Base-by-base conservation (phyloP, 2,797 vertebrate genomes). In the Thunnus albacares region DNA sequence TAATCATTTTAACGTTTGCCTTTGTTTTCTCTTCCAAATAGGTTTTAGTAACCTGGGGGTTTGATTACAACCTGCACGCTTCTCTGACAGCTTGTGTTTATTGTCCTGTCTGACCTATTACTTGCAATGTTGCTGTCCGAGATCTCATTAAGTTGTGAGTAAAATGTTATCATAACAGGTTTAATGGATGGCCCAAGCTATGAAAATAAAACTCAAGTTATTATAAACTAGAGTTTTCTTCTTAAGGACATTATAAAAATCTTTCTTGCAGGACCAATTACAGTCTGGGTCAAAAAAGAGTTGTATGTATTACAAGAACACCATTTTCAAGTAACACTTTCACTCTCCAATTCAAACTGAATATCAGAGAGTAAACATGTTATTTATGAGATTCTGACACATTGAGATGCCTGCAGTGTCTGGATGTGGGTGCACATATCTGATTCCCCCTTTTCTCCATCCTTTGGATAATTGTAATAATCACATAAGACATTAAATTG, bases 391-490 rank as follows among this genome's bases (percentile, higher is more conserved):
- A 2, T 64, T 73, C 26, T 76, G 57, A 67, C 38, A 75, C 61
- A 35, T 33, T 69, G 75, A 38, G 14, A 4, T 30, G 22, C 52
- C 53, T 64, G 59, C 74, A 69, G 71, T 87, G 58, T 59, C 61
- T 56, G 4, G 35, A 57, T 62, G 60, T 45, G 35, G 60, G 17
- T 45, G 41, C 60, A 58, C 30, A 65, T 79, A 57, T 69, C 41
- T 45, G 49, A 41, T 43, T n/a, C 38, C 20, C 45, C 41, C 30
- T 60, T 52, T 60, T 10, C 62, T 60, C 6, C 47, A 18, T 82
- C 33, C 49, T 82, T 71, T 74, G 41, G 47, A 75, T 69, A 80
- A 59, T 33, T 15, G 59, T 58, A 81, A 78, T 83, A 72, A 88
- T 82, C 68, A 73, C 62, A 75, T n/a, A 28, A 75, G 61, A 79